These are phyloP conservation scores for Chrosomus eos DNA, from an alignment of 2,797 vertebrate genomes.

Conservation along the genomic window DNA sequence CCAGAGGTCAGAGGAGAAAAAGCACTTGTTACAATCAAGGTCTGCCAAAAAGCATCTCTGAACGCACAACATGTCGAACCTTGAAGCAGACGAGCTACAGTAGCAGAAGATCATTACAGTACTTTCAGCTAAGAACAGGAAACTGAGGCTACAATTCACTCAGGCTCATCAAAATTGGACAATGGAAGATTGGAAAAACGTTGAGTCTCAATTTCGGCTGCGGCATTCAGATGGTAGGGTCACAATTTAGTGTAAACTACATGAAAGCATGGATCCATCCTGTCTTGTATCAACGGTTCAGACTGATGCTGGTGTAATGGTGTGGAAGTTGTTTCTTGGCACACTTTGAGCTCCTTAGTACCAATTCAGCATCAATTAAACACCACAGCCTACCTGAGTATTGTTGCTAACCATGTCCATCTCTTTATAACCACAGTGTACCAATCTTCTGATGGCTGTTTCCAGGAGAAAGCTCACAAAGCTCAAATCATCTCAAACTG, in stretches of 20 bases:
- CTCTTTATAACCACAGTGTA: background rate
- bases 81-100: background rate
- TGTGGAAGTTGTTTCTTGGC: background rate
- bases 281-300: constrained; percentile 30
- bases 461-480: background rate
- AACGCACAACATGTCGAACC: background rate
- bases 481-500: background rate
- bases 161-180: background rate
- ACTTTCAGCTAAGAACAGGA: background rate
- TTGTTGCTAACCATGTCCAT: background rate
- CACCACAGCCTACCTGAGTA: no score
- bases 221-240: constrained; percentile 40
- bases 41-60: background rate
- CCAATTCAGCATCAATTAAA: no score
- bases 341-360: background rate
- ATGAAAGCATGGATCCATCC: constrained; percentile 52
- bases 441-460: background rate
- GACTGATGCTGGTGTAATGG: background rate
- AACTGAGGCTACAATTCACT: background rate
- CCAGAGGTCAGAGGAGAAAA: background rate
- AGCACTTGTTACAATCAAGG: background rate
- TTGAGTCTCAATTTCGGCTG: constrained; percentile 38
- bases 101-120: background rate
- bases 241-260: constrained; percentile 56
- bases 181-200: background rate